Base-by-base conservation (phyloP, 2,888 invertebrate species). In the Vesta saturnalis region DNA sequence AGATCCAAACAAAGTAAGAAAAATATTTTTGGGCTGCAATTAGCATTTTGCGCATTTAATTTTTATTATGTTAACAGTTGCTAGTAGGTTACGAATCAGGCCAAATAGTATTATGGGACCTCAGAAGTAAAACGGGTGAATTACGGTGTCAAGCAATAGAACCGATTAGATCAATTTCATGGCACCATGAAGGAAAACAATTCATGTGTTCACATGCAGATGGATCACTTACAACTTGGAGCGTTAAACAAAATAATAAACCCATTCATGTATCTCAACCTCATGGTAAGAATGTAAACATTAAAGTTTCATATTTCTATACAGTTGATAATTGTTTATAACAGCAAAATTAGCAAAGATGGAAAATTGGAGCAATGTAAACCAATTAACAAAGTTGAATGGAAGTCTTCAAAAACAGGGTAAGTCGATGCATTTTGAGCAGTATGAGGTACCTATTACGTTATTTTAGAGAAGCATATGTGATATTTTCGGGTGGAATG, bases 101-200 rank as follows among this genome's bases (percentile, higher is more conserved):
- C 18, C 92, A 94, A 80, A 90, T 99, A 77, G 97, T 95, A 56
- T 88, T 97, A 77, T 99, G 99, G 99, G 98, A 99, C 87, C 88
- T 99, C 82, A 91, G 92, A 79, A 90, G 88, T 78, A 94, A 94
- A 85, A 86, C 85, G 76, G 96, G 94, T 46, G 99, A 99, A 81
- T 90, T 92, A 85, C 89, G 96, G 81, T 94, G 92, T 85, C 89
- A 90, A 79, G 88, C 92, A 63, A 86, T 88, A 21, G 94, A 94
- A 82, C 90, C 90, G 61, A 87, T 97, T 76, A 90, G 93, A 80
- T 96, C 96, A 62, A 90, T 96, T 78, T 90, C 95, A 72, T 99
- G 99, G 99, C 97, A 98, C 84, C 92, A 94, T 86, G 99, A 99
- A 85, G 99, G 98, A 74, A 97, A 96, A 86, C 94, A 95, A 85